Evolutionary conservation across 2,797 vertebrate species (phyloP).

Genomic region (Leucoraja ocellata): DNA sequence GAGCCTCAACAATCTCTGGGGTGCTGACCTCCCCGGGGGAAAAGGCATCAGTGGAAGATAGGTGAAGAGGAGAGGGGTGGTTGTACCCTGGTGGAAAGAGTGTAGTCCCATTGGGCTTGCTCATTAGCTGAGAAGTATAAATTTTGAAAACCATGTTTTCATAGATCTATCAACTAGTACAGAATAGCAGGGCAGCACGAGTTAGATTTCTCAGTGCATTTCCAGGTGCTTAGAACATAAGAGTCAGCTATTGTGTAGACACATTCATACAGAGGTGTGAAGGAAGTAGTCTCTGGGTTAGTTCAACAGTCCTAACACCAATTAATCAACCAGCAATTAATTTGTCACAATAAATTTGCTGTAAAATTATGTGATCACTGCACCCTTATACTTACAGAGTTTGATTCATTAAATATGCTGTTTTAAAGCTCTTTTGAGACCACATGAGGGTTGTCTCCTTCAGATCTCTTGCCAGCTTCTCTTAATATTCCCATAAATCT

Average conservation of each 20-base stretch:
- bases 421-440: constrained; percentile 36
- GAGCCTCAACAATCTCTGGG: too few relatives aligned
- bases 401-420: constrained; percentile 32
- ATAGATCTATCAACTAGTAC: background rate
- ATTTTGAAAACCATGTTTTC: background rate
- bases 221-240: background rate
- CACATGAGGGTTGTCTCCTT: background rate
- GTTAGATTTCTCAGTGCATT: background rate
- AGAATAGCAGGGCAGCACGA: background rate
- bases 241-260: background rate
- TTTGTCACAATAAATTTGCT: constrained; percentile 32
- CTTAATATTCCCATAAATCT: constrained; percentile 31
- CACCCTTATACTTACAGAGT: constrained; percentile 18
- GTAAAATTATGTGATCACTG: constrained; percentile 33
- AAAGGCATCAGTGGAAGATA: too few relatives aligned
- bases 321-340: constrained; percentile 34
- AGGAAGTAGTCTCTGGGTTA: constrained; percentile 19
- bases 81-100: too few relatives aligned
- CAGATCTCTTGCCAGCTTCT: constrained; percentile 29
- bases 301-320: constrained; percentile 30
- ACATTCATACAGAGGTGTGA: background rate
- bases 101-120: too few relatives aligned
- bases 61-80: too few relatives aligned
- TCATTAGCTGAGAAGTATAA: too few relatives aligned
- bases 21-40: too few relatives aligned